Base-by-base conservation (phyloP, 1,140 invertebrate genomes). In the Drosophila prosaltans region DNA sequence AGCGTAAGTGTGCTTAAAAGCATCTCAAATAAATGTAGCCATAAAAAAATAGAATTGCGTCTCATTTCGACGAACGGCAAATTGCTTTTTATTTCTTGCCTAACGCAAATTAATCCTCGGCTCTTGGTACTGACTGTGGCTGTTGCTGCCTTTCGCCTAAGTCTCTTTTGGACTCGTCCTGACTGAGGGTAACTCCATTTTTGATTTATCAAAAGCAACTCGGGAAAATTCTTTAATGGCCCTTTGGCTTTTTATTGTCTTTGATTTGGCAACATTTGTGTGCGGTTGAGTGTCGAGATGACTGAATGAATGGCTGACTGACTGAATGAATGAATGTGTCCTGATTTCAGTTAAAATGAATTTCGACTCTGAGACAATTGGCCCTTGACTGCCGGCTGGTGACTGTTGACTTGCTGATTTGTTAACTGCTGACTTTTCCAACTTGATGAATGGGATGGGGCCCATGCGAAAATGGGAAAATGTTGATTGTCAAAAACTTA, bases 401-500 rank as follows among this genome's bases (percentile, higher is more conserved):
- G 32, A 7, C 32, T 36, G 6, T 36, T 36, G 32, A 36, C 32
- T 6, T 36, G 32, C 32, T 36, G 32, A 36, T 7, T 36, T 36
- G 28, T 4, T 30, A 30, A 30, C 28, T 30, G 28, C 28, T 36
- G 32, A 36, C 3, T 36, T 36, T 30, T 4, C 28, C 4, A 30
- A 30, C 28, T 30, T 30, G 28, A 16, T 16, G 16, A 16, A 16
- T 16, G 16, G 16, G 28, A 2, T 30, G 28, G 2, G 28, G 28
- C 0, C 4, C 4, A 30, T 30, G 32, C 2, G 32, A 7, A 36
- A 36, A 36, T 36, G 32, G 3, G 32, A 36, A 36, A 45, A 45
- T 57, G 54, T 11, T 36, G 30, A 32, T 32, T 21, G 1, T 59
- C 36, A 58, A 57, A 6, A 10, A 85, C 86, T 86, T 93, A 97